These are phyloP conservation scores for Yoshiicerus persimilis DNA, from an alignment of 1,140 invertebrate species.

Conservation along the genomic window DNA sequence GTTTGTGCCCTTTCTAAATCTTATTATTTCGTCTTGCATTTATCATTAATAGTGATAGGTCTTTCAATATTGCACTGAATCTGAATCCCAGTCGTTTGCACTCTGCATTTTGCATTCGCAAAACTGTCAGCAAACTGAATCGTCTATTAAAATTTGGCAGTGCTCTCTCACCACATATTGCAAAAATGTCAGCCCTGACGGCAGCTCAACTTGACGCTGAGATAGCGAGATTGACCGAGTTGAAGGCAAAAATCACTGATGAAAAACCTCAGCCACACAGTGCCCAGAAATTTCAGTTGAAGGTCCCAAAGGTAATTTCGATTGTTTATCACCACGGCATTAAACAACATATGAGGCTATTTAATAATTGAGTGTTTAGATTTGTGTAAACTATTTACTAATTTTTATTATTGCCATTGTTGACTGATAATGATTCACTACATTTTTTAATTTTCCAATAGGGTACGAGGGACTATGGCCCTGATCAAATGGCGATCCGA, in stretches of 20 bases:
- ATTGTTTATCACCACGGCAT: no score
- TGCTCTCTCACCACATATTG: background rate
- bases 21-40: background rate
- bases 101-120: background rate
- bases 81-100: background rate
- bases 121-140: background rate
- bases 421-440: background rate
- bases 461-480: conserved; percentile 93
- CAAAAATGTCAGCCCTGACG: background rate
- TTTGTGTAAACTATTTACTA: background rate
- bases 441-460: conserved; percentile 54
- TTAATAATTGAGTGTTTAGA: no score
- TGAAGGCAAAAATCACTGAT: conserved; percentile 41
- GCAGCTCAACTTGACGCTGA: no score
- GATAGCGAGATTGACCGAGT: conserved; percentile 21
- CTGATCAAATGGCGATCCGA: conserved; percentile 90
- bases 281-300: conserved; percentile 78
- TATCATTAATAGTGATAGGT: no score
- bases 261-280: conserved; percentile 48
- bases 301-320: conserved; percentile 68
- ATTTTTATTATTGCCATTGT: background rate
- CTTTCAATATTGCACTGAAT: background rate
- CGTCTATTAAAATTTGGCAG: background rate
- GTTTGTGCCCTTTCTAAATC: background rate
- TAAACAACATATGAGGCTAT: no score